Evolutionary conservation across 2,888 invertebrate genomes (phyloP).

Genomic region (Meghimatium bilineatum): DNA sequence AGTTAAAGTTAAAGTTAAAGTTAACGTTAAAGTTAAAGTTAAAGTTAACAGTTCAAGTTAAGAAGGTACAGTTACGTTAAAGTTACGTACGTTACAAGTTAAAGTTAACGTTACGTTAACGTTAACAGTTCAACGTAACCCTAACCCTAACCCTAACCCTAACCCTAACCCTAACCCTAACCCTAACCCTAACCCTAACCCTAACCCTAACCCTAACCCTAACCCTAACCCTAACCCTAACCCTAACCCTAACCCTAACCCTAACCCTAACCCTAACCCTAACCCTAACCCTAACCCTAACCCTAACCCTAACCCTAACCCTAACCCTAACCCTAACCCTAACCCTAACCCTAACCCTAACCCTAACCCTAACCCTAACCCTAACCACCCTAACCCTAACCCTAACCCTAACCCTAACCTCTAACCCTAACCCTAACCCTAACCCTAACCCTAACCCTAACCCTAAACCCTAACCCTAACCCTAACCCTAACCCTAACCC

Average conservation of each 20-base stretch:
- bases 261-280: conserved; percentile 39
- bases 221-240: conserved; percentile 38
- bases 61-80: no score
- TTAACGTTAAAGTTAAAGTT: no score
- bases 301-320: conserved; percentile 38
- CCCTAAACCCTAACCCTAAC: conserved; percentile 51
- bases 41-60: no score
- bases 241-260: conserved; percentile 41
- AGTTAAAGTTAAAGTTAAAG: no score
- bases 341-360: conserved; percentile 32
- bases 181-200: conserved; percentile 17
- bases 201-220: conserved; percentile 17
- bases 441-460: conserved; percentile 46
- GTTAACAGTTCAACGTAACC: no score
- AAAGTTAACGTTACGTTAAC: no score
- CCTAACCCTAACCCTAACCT: no score
- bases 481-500: conserved; percentile 49
- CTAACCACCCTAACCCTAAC: no score
- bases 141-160: conserved; percentile 25
- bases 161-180: conserved; percentile 16
- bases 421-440: conserved; percentile 48
- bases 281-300: conserved; percentile 37
- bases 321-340: conserved; percentile 32
- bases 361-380: conserved; percentile 47
- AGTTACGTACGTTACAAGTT: no score